Base-by-base conservation (phyloP, 2,797 vertebrate genomes). In the Sebastes goodei region DNA sequence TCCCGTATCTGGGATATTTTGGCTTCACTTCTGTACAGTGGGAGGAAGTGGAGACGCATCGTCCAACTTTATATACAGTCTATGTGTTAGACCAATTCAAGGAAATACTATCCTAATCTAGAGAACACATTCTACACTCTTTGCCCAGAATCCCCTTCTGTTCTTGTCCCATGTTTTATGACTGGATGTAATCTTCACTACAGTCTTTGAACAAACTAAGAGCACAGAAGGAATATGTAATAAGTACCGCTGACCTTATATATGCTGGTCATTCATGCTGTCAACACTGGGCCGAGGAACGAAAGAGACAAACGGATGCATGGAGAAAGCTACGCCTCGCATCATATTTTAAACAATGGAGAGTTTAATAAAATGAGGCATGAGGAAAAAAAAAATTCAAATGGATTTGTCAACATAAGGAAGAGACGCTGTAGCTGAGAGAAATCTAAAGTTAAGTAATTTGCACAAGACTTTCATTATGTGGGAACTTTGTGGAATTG, bases 401-500 rank as follows among this genome's bases (percentile, higher is more conserved):
- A 81, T 76, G 35, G 75, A 86, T 88, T 88, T 83, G 82, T 84
- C 80, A 85, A 81, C 81, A 79, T 76, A 29, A 78, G 82, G 66
- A 87, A 74, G 64, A 79, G 49, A 76, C 4, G 46, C 74, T 66
- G 79, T 62, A 71, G 76, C 72, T 63, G 71, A 74, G 57, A 86
- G 72, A 75, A 86, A 83, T 84, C 73, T 61, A 42, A 83, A 88
- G 76, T 85, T 71, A 87, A 89, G 85, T 82, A 60, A 89, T 89
- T 93, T 90, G 64, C 88, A 89, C 88, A 84, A 82, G 83, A 88
- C 81, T 88, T 86, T 85, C 66, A 93, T 91, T 89, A 88, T 56
- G 71, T 77, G 68, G 49, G 65, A 90, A 90, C 87, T 74, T 77
- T 57, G 76, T 79, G 80, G 76, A 84, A 86, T 74, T 53, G 86